Percentiles rank a stretch among this genome's conserved stretches.
phyloP scores from a whole-genome alignment of 2,888 invertebrate genomes.

The Podotricha telesiphe region DNA sequence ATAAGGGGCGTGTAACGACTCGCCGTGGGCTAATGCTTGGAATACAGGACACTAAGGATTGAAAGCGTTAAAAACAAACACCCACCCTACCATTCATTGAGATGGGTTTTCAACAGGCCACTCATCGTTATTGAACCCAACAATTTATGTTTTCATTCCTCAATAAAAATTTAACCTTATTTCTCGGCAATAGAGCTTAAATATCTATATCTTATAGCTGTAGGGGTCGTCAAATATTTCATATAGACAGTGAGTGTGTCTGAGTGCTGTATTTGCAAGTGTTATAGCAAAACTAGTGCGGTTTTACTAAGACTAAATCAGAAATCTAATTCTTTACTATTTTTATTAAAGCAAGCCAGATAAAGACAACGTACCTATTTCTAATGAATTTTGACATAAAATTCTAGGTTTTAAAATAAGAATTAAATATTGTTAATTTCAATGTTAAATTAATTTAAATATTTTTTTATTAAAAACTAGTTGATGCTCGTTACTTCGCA shows the following conservation, averaged over 20 bases:
- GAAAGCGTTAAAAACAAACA: constrained; percentile 28
- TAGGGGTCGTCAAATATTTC: constrained; percentile 25
- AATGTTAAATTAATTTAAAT: no score
- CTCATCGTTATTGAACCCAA: constrained; percentile 29
- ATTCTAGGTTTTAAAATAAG: not conserved
- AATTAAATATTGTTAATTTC: no score
- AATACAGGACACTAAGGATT: constrained; percentile 11
- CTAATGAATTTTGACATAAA: not conserved
- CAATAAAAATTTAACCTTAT: constrained; percentile 6
- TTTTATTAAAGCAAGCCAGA: not conserved
- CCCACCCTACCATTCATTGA: constrained; percentile 32
- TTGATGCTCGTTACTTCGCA: no score
- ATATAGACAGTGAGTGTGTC: constrained; percentile 37
- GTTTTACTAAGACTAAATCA: constrained; percentile 9
- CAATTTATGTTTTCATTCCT: constrained; percentile 14
- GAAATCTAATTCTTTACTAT: constrained; percentile 5
- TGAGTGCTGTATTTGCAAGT: constrained; percentile 37
- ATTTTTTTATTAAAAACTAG: no score
- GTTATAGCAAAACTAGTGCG: constrained; percentile 24
- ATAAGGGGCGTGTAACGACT: constrained; percentile 4
- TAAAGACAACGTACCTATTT: not conserved
- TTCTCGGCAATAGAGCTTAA: not conserved
- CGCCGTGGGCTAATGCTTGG: constrained; percentile 6
- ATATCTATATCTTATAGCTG: not conserved
- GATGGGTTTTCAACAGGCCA: constrained; percentile 39